Evolutionary conservation across 2,797 vertebrate species (phyloP), one percentile per base, ranked within the genome.

Genomic region (Danio tinwini): DNA sequence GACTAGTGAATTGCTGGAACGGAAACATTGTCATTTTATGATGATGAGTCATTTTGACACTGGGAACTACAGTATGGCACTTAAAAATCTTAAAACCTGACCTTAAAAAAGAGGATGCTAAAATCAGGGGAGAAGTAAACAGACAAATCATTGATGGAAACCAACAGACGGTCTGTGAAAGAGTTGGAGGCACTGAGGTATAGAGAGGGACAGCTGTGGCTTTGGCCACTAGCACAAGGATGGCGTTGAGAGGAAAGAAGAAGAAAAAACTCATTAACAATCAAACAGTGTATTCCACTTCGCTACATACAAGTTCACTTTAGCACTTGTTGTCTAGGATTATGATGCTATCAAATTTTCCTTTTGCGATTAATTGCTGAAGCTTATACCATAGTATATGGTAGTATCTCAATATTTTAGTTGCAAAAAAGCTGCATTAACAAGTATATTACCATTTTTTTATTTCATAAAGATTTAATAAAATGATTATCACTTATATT

Each of bases 141-240:
- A 85, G 81, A 74, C 55, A 55, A 55, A 75, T 81, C 81, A 65
- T 49, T 83, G 64, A 81, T 58, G 49, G 52, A 76, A 64, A 62
- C 44, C 52, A 78, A 78, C 81, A 78, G 78, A 80, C 81, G 76
- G 40, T 65, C 64, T 74, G 64, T 74, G 61, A 80, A 64, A 70
- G 80, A 56, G 73, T 61, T 58, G 56, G 52, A 75, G 63, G 63
- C 62, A 62, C 63, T 14, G 69, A 64, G 71, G 78, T 64, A 64
- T 64, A 68, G 76, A 81, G 74, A 83, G 71, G 50, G 82, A 84
- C 82, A 83, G 75, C 86, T 79, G 82, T 75, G 78, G 65, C 50
- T 68, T 76, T 83, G 79, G 62, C 76, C 17, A 29, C 74, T 62
- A 71, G 47, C 62, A 67, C 47, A 81, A 82, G 78, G 67, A 73